Base-by-base conservation (phyloP, 2,113 vertebrate species). In the Melanostigma gelatinosum region DNA sequence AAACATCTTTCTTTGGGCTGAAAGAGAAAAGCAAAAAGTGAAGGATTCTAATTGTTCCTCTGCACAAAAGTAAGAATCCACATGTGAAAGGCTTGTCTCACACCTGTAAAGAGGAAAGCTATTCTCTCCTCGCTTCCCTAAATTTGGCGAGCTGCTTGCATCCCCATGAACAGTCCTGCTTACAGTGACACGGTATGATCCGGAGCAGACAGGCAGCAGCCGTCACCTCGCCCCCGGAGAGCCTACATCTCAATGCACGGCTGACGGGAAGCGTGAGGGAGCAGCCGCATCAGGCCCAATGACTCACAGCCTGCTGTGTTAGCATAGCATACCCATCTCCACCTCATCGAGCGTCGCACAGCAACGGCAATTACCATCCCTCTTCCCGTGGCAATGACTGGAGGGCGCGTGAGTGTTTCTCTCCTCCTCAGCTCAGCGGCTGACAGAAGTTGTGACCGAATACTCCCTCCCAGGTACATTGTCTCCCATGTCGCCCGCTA, bases 231-330 rank as follows among this genome's bases (percentile, higher is more conserved):
- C 50, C 79, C 75, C 73, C 27, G 4, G 72, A 75, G 87, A 85
- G 68, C 73, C 42, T 13, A n/a, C n/a, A n/a, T 85, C 72, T 77
- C 67, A 79, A 75, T 69, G 69, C 71, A 55, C 24, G 48, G 72
- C 85, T 86, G 88, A 90, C 83, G 80, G 85, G 57, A 54, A 69
- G 72, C 73, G 52, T 85, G 82, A 91, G 83, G 63, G 70, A 83
- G 82, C 75, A 50, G 81, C 84, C 40, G 27, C 77, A 88, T 91
- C 79, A 88, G 72, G 32, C 72, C 40, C 84, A 79, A 24, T 88
- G 92, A 89, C 83, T 91, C 88, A 88, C 48, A 77, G 83, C 82
- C 81, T 74, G 71, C 78, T 63, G 76, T 68, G 90, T 88, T 90
- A 89, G 88, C 87, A 75, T 89, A 90, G 90, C 86, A 69, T 65